phyloP scores from a whole-genome alignment of 2,888 invertebrate species.

The Leuctra nigra region DNA sequence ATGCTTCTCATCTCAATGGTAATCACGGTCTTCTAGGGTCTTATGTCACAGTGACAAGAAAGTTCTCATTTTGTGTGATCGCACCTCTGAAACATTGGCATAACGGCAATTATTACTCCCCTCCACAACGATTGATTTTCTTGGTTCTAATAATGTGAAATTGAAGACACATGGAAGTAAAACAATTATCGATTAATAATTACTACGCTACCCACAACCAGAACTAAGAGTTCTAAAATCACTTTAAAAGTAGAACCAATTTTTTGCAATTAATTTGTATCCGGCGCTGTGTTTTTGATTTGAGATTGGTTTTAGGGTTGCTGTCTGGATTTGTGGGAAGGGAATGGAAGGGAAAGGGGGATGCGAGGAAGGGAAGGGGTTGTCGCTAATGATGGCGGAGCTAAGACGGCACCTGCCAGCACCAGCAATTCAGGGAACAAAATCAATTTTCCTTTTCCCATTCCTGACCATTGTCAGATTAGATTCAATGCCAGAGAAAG shows the following conservation, averaged over 20 bases:
- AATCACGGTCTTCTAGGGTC: too few relatives aligned
- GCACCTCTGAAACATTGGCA: too few relatives aligned
- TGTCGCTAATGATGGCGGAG: conserved; percentile 22
- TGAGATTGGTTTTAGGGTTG: neutral
- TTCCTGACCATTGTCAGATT: too few relatives aligned
- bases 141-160: too few relatives aligned
- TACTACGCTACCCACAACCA: neutral
- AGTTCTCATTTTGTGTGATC: too few relatives aligned
- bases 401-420: conserved; percentile 20
- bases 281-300: conserved; percentile 2
- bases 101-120: too few relatives aligned
- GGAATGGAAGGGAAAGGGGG: neutral
- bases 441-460: too few relatives aligned
- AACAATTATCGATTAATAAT: neutral
- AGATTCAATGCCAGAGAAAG: too few relatives aligned
- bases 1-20: too few relatives aligned
- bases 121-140: too few relatives aligned
- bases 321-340: neutral
- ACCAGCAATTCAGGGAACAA: conserved; percentile 17
- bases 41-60: too few relatives aligned
- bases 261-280: conserved; percentile 22
- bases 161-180: too few relatives aligned
- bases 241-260: neutral
- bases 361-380: neutral
- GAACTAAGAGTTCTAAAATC: neutral